These are phyloP conservation scores for Ypsolopha scabrella DNA, from an alignment of 2,888 invertebrate species.

Conservation along the genomic window DNA sequence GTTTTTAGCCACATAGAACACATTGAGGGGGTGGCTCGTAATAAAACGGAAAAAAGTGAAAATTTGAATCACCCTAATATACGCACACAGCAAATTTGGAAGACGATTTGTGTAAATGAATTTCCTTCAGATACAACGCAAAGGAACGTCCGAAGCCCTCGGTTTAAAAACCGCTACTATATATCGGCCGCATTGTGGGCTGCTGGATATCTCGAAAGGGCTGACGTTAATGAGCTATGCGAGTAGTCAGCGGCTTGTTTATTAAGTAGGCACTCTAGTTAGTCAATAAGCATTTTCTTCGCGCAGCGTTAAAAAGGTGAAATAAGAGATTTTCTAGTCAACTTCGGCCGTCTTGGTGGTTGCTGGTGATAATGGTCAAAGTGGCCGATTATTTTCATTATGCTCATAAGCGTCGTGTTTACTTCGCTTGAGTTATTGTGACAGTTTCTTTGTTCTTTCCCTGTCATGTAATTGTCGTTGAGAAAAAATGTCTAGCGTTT, in stretches of 20 bases:
- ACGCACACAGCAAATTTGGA: too few species aligned
- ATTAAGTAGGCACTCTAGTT: conserved; percentile 41
- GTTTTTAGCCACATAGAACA: too few species aligned
- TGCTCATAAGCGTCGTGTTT: background rate
- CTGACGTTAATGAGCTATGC: conserved; percentile 32
- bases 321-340: conserved; percentile 13
- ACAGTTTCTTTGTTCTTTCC: too few species aligned
- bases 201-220: background rate
- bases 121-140: too few species aligned
- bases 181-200: background rate
- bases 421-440: background rate
- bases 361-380: conserved; percentile 22
- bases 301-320: conserved; percentile 3
- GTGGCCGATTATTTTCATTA: conserved; percentile 25
- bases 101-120: too few species aligned
- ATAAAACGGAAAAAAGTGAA: too few species aligned
- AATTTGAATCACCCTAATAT: too few species aligned
- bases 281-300: conserved; percentile 42
- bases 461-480: too few species aligned
- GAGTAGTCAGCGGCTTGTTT: conserved; percentile 46
- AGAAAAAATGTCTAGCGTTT: too few species aligned
- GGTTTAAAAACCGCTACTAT: too few species aligned
- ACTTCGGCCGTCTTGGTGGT: conserved; percentile 19
- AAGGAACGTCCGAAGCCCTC: too few species aligned
- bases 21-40: too few species aligned